These are phyloP conservation scores for Hormaphis cornu DNA, from an alignment of 1,140 invertebrate genomes.

Conservation along the genomic window DNA sequence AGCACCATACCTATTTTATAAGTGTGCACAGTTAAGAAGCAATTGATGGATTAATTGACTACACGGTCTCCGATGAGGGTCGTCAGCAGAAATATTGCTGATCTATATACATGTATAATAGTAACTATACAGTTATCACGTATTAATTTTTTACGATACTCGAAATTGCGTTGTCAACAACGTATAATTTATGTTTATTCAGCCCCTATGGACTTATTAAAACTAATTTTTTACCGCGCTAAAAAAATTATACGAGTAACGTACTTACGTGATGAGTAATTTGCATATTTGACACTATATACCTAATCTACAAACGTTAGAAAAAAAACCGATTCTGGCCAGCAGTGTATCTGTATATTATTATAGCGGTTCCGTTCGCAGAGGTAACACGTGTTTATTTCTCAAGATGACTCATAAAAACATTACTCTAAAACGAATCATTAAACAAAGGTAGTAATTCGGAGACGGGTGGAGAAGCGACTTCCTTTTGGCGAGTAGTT, in stretches of 20 bases:
- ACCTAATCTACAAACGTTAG: no score
- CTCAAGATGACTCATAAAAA: no score
- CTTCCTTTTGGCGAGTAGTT: no score
- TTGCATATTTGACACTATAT: no score
- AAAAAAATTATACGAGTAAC: not conserved
- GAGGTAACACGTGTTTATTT: not conserved
- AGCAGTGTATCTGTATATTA: not conserved
- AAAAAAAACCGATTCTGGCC: no score
- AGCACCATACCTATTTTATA: not conserved
- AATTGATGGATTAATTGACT: not conserved
- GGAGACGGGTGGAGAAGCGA: no score
- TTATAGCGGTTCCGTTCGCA: not conserved
- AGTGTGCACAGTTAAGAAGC: not conserved
- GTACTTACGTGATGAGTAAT: no score
- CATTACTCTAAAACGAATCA: not conserved
- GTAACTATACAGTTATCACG: not conserved
- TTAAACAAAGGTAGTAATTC: not conserved
- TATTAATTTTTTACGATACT: not conserved
- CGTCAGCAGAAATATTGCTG: no score
- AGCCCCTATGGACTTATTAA: conserved; percentile 25
- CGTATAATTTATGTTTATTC: not conserved
- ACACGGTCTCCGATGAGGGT: not conserved
- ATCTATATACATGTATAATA: no score
- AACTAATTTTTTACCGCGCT: not conserved
- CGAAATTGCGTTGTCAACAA: not conserved